These are phyloP conservation scores for Phocoena phocoena DNA, from an alignment of 2,113 vertebrate genomes.

Conservation along the genomic window DNA sequence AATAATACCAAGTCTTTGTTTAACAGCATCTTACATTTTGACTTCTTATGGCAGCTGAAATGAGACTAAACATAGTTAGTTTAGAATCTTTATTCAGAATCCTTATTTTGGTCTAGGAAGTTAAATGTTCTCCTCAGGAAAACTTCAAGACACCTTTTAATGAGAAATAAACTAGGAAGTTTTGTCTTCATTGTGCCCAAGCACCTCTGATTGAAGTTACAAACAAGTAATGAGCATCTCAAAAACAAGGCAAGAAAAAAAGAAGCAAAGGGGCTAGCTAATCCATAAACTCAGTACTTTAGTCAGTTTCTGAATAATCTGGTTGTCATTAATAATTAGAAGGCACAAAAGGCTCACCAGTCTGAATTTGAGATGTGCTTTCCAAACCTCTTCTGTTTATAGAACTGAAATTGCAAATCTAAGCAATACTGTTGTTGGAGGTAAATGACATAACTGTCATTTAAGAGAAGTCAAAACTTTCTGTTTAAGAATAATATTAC, in stretches of 20 bases:
- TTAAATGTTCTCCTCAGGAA: conserved; percentile 13
- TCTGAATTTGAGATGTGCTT: conserved; percentile 42
- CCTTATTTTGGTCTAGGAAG: conserved; percentile 21
- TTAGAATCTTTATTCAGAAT: conserved; percentile 47
- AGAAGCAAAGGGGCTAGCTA: background rate
- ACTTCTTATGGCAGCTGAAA: conserved; percentile 7
- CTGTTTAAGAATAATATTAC: conserved; percentile 40
- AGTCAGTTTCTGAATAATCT: conserved; percentile 37
- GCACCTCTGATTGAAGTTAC: background rate
- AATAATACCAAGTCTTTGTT: background rate
- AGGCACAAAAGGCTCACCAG: background rate
- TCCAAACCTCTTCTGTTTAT: background rate
- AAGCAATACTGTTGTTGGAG: background rate
- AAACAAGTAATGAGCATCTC: background rate
- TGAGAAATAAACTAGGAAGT: background rate
- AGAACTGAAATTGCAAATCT: conserved; percentile 36
- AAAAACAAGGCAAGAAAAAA: background rate
- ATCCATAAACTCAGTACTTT: background rate
- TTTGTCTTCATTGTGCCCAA: background rate
- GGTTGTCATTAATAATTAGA: conserved; percentile 45
- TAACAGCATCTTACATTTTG: background rate
- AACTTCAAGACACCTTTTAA: background rate
- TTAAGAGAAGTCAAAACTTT: conserved; percentile 26
- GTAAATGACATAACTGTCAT: background rate
- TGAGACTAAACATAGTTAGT: conserved; percentile 42